Evolutionary conservation across 2,888 invertebrate genomes (phyloP).

Genomic region (Archips crataeganus): DNA sequence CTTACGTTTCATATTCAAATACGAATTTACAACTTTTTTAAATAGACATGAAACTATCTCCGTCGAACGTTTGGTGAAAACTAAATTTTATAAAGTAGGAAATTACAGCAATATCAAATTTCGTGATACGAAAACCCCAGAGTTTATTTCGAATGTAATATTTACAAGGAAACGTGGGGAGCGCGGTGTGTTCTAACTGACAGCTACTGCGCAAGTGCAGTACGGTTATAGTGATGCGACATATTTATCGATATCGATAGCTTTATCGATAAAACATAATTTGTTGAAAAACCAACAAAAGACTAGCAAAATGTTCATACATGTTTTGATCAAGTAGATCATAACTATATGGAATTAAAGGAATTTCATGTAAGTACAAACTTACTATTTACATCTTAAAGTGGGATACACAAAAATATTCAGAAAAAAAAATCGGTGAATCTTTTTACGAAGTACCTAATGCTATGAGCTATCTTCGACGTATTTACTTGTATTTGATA

Average conservation of each 20-base stretch:
- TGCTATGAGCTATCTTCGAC: no score
- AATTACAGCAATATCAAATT: not conserved
- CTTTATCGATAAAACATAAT: conserved; percentile 4
- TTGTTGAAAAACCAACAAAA: not conserved
- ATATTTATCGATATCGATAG: conserved; percentile 36
- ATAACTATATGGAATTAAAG: no score
- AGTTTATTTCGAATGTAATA: conserved; percentile 59
- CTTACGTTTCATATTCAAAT: not conserved
- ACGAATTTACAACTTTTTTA: not conserved
- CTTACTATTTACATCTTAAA: no score
- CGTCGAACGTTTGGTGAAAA: not conserved
- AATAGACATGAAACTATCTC: not conserved
- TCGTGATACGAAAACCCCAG: conserved; percentile 16
- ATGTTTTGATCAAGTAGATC: no score
- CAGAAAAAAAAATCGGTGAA: no score
- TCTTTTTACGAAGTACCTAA: no score
- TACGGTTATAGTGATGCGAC: conserved; percentile 59
- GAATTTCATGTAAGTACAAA: no score
- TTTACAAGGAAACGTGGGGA: conserved; percentile 61
- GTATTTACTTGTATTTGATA: no score
- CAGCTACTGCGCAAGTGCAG: conserved; percentile 67
- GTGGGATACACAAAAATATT: no score
- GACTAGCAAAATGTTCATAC: no score
- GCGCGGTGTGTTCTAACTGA: conserved; percentile 52
- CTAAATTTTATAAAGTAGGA: not conserved